Base-by-base conservation (phyloP, 2,113 vertebrate genomes). In the Sinocyclocheilus rhinocerous region DNA sequence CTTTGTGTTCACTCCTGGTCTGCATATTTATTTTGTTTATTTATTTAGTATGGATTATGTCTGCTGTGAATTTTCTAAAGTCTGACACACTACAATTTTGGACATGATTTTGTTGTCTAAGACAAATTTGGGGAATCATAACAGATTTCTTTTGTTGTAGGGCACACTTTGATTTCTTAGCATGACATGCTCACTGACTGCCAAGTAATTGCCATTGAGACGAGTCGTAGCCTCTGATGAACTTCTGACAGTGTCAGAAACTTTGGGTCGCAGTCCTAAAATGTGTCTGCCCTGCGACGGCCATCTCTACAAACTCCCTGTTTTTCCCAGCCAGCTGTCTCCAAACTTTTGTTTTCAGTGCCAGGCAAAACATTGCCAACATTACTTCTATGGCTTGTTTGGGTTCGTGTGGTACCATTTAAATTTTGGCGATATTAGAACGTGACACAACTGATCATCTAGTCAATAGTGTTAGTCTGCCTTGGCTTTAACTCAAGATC, bases 281-380 rank as follows among this genome's bases (percentile, higher is more conserved):
- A 70, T 39, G 33, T 39, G 69, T 39, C 33, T 39, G 67, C 7
- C 67, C 67, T 36, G 4, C 3, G 16, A 36, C 7, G 1, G 29
- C 16, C 15, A 69, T 33, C 33, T 70, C 67, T 18, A 36, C 29
- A 0, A 36, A 70, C 9, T 73, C 10, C 4, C 36, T 42, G 16
- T 75, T 75, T 24, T 75, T 12, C 39, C 69, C 16, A 39, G 33
- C 69, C 69, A 39, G 33, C 67, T 70, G 29, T 70, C 70, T 73
- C 39, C 39, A n/a, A 48, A 48, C 72, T 24, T 48, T 75, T 48
- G 72, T 75, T 75, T 75, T 42, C 72, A 13, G 22, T 75, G 72
- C 72, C 36, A 75, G 69, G 72, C 10, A 48, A 24, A 7, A 45
- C 39, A 75, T 75, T 75, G 39, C 39, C 72, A 45, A 42, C 39